Evolutionary conservation across 2,113 vertebrate genomes (phyloP).

Genomic region (Oncorhynchus kisutch): DNA sequence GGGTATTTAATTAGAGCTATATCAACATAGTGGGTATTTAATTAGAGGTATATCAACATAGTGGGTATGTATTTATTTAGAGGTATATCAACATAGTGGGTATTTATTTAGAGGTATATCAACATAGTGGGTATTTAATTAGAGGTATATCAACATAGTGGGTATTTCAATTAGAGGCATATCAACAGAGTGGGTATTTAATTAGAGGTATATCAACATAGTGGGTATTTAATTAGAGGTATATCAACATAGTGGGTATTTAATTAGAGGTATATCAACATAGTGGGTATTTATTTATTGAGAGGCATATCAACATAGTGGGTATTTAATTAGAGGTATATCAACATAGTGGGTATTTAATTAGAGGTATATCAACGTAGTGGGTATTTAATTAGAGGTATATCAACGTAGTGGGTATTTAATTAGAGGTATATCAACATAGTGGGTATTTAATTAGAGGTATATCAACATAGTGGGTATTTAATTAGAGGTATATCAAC

Average conservation of each 20-base stretch:
- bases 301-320: no score
- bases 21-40: constrained; percentile 37
- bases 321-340: no score
- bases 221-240: no score
- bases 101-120: constrained; percentile 30
- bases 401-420: constrained; percentile 40
- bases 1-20: constrained; percentile 26
- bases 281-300: no score
- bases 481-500: constrained; percentile 46
- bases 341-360: no score
- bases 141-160: constrained; percentile 53
- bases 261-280: no score
- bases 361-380: constrained; percentile 51
- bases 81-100: constrained; percentile 50
- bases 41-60: constrained; percentile 50
- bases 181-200: constrained; percentile 24
- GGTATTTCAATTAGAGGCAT: constrained; percentile 20
- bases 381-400: constrained; percentile 1
- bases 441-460: neutral
- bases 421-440: constrained; percentile 51
- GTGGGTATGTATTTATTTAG: no score
- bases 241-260: no score
- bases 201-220: no score
- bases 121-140: constrained; percentile 29
- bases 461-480: constrained; percentile 48